A percentile compares a stretch with the other conserved stretches of the same genome.
Conservation (phyloP, 2,888 invertebrate species). For the Tortricodes alternella region DNA sequence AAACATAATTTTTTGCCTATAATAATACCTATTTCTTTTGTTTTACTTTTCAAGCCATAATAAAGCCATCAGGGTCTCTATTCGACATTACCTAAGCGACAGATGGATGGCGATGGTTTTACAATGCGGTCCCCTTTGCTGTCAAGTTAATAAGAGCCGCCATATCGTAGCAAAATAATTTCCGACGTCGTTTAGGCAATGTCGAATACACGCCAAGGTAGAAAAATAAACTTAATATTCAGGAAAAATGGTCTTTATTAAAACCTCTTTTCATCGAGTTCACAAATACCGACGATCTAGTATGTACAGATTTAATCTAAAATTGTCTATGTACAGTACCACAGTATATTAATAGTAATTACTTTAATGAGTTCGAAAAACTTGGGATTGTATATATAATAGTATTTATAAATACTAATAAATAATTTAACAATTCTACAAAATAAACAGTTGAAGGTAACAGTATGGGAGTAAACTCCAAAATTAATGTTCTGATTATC, state of each 20-base stretch:
- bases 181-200: too few relatives aligned
- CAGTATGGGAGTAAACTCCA: slow-evolving; percentile 24
- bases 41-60: too few relatives aligned
- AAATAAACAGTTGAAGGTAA: slow-evolving; percentile 16
- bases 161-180: too few relatives aligned
- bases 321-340: slow-evolving; percentile 42
- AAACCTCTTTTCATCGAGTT: slow-evolving; percentile 59
- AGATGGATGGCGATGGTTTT: too few relatives aligned
- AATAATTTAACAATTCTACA: slow-evolving; percentile 16
- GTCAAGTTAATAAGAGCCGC: too few relatives aligned
- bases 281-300: slow-evolving; percentile 66
- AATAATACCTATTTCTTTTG: too few relatives aligned
- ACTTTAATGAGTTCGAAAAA: slow-evolving; percentile 24
- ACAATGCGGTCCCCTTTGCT: too few relatives aligned
- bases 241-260: slow-evolving; percentile 74
- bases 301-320: slow-evolving; percentile 58
- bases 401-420: slow-evolving; percentile 2
- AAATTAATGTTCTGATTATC: slow-evolving; percentile 16
- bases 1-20: too few relatives aligned
- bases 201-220: too few relatives aligned
- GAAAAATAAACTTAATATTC: slow-evolving; percentile 43
- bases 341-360: slow-evolving; percentile 33
- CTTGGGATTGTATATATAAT: slow-evolving; percentile 24
- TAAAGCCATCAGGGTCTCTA: too few relatives aligned
- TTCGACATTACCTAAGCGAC: too few relatives aligned